These are phyloP conservation scores for Hymenopus coronatus DNA, from an alignment of 2,888 invertebrate genomes.

Conservation along the genomic window DNA sequence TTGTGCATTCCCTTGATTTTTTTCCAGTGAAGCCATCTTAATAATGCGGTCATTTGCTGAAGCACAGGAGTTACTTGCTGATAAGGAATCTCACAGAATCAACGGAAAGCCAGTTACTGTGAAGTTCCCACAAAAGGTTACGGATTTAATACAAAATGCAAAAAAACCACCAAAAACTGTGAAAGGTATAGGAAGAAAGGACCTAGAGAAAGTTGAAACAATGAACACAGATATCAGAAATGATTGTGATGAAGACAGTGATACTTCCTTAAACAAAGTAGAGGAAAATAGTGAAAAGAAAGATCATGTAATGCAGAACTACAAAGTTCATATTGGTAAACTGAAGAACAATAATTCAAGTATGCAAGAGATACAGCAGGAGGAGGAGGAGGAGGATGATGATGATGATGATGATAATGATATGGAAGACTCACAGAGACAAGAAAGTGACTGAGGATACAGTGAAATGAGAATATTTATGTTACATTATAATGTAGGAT, in stretches of 20 bases:
- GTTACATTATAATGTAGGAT: too few relatives aligned
- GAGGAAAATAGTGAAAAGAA: too few relatives aligned
- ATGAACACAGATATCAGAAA: too few relatives aligned
- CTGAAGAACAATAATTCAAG: background rate
- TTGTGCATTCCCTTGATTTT: too few relatives aligned
- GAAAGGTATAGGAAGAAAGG: background rate
- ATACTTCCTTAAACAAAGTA: too few relatives aligned
- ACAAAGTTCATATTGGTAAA: too few relatives aligned
- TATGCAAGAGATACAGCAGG: background rate
- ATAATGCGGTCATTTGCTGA: background rate
- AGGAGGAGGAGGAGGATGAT: background rate
- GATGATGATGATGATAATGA: background rate
- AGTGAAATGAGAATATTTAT: too few relatives aligned
- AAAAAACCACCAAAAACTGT: background rate
- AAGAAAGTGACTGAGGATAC: background rate
- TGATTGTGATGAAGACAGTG: too few relatives aligned
- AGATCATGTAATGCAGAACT: too few relatives aligned
- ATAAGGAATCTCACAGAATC: background rate
- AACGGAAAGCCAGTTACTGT: background rate
- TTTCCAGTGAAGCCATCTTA: background rate
- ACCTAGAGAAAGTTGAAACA: too few relatives aligned
- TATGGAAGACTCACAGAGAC: background rate
- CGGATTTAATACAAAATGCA: background rate
- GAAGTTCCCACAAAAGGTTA: background rate
- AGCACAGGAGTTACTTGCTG: background rate